These are phyloP conservation scores for Sardina pilchardus DNA, from an alignment of 2,113 vertebrate genomes.

Conservation along the genomic window DNA sequence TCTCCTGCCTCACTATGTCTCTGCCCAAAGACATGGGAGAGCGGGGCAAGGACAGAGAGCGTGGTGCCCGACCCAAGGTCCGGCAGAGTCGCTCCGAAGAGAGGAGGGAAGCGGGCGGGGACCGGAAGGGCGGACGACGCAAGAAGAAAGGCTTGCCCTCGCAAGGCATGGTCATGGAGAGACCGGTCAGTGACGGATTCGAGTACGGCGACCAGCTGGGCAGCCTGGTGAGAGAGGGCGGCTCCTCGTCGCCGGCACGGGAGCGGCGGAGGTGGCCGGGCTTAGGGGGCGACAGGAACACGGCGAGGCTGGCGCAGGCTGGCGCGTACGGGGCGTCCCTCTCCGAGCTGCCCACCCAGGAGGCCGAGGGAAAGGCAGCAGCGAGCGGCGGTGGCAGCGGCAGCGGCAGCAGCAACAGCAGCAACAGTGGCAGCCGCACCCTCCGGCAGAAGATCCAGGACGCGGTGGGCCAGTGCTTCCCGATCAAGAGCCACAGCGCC, in stretches of 20 bases:
- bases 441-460: slow-evolving; percentile 81
- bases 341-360: slow-evolving; percentile 44
- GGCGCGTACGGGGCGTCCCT: slow-evolving; percentile 33
- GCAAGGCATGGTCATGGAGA: slow-evolving; percentile 54
- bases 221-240: slow-evolving; percentile 57
- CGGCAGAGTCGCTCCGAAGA: slow-evolving; percentile 75
- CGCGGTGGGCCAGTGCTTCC: slow-evolving; percentile 81
- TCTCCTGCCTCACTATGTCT: slow-evolving; percentile 60
- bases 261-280: slow-evolving; percentile 62
- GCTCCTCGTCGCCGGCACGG: slow-evolving; percentile 56
- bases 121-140: slow-evolving; percentile 59
- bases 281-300: slow-evolving; percentile 55
- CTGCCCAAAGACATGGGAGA: slow-evolving; percentile 65
- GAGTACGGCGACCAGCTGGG: slow-evolving; percentile 71
- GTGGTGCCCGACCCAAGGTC: slow-evolving; percentile 77
- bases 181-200: slow-evolving; percentile 74
- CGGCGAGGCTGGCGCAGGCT: slow-evolving; percentile 39
- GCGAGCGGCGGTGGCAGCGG: slow-evolving; percentile 4
- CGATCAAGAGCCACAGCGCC: slow-evolving; percentile 68
- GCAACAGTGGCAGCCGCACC: slow-evolving; percentile 61
- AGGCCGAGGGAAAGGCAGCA: slow-evolving; percentile 60
- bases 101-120: slow-evolving; percentile 58
- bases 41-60: slow-evolving; percentile 65
- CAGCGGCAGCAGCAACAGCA: background rate
- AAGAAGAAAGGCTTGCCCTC: slow-evolving; percentile 69